These are phyloP conservation scores for Chalcis sispes DNA, from an alignment of 2,888 invertebrate species.

Conservation along the genomic window DNA sequence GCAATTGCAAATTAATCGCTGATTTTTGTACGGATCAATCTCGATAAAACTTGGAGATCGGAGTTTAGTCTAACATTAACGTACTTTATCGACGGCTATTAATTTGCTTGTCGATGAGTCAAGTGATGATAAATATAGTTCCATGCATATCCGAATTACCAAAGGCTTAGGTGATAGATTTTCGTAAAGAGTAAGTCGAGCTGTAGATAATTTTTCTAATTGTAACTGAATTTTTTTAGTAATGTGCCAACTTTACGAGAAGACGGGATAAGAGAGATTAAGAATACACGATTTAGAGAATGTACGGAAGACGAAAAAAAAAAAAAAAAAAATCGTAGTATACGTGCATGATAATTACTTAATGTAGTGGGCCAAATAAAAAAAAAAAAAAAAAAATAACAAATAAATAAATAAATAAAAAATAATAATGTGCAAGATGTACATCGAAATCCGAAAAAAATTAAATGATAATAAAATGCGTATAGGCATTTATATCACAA, in stretches of 20 bases:
- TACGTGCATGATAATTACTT: conserved; percentile 24
- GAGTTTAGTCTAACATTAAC: conserved; percentile 17
- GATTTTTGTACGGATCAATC: not conserved
- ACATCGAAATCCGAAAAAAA: conserved; percentile 25
- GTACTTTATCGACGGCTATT: conserved; percentile 23
- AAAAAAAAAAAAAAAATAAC: not conserved
- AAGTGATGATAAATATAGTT: conserved; percentile 74
- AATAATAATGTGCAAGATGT: conserved; percentile 37
- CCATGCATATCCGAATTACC: conserved; percentile 74
- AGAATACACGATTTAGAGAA: not conserved
- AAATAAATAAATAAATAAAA: not conserved
- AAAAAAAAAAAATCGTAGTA: not conserved
- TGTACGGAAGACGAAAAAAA: not conserved
- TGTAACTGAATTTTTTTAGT: conserved; percentile 41
- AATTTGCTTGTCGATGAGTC: conserved; percentile 41
- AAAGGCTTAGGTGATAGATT: conserved; percentile 68
- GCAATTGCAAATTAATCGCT: too few species aligned
- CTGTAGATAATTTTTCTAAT: conserved; percentile 53
- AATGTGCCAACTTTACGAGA: conserved; percentile 51
- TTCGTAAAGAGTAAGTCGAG: conserved; percentile 53
- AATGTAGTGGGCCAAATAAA: conserved; percentile 29
- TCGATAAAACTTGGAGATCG: not conserved
- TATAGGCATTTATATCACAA: not conserved
- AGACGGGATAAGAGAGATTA: not conserved
- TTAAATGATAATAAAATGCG: not conserved